These are phyloP conservation scores for Drosophila aff. DNA, from an alignment of 1,140 invertebrate genomes.

Conservation along the genomic window DNA sequence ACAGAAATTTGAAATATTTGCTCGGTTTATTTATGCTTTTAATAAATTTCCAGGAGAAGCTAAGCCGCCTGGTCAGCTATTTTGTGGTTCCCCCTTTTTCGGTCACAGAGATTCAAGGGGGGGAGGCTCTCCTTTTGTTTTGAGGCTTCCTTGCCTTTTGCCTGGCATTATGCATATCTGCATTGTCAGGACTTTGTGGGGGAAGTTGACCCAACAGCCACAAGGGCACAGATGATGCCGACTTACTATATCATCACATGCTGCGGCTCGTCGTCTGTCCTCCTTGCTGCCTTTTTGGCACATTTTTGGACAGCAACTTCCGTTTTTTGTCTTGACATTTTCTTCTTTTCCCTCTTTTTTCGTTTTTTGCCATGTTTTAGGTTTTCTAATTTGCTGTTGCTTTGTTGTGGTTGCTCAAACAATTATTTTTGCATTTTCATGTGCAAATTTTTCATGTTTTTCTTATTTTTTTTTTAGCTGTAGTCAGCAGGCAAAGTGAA, in stretches of 20 bases:
- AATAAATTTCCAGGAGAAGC: slow-evolving; percentile 4
- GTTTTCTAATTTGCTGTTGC: slow-evolving; percentile 57
- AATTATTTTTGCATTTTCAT: slow-evolving; percentile 71
- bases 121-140: slow-evolving; percentile 22
- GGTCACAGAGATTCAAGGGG: slow-evolving; percentile 23
- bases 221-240: slow-evolving; percentile 18
- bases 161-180: slow-evolving; percentile 43
- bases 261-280: slow-evolving; percentile 13
- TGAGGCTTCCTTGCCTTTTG: slow-evolving; percentile 5
- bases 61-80: slow-evolving; percentile 19
- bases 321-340: slow-evolving; percentile 46
- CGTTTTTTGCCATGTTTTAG: slow-evolving; percentile 8
- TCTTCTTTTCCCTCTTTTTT: slow-evolving; percentile 3
- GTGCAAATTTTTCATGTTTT: slow-evolving; percentile 29
- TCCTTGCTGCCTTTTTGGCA: slow-evolving; percentile 27
- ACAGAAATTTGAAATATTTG: slow-evolving; percentile 17
- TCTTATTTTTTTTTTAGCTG: neutral
- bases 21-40: slow-evolving; percentile 11
- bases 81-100: neutral
- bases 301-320: slow-evolving; percentile 65
- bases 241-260: slow-evolving; percentile 37
- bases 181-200: slow-evolving; percentile 37
- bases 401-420: slow-evolving; percentile 67
- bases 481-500: slow-evolving; percentile 16
- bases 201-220: slow-evolving; percentile 30